Evolutionary conservation across 1,140 invertebrate species (phyloP), one percentile per base, ranked within the genome.

Genomic region (Anastrepha obliqua): DNA sequence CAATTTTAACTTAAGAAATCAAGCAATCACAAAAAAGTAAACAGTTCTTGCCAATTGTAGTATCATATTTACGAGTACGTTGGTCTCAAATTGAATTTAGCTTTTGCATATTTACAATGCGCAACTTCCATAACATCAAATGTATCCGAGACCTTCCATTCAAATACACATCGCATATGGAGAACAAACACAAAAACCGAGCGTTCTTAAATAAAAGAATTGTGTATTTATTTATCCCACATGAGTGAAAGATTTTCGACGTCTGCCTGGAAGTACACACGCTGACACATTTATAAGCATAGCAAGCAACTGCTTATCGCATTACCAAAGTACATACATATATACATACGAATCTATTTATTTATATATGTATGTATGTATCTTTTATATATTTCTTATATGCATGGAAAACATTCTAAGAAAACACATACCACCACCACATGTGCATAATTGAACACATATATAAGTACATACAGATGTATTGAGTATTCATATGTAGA

Each of bases 51-150:
- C 8, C 64, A 67, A 67, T 67, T 67, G 29, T 47, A 17, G 29
- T 29, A 29, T 29, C 29, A 29, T 29, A 29, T 29, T 29, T 29
- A 29, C 29, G 29, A 29, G 29, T 29, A 29, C 29, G 29, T 29
- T 29, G 13, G 70, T 42, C 70, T 44, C 39, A 74, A 74, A 74
- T 74, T 51, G 70, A 51, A 47, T 74, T 74, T 74, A n/a, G 17
- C 70, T 47, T 39, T 74, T 74, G 70, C 4, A 47, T 74, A 47
- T 42, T 47, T 74, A 15, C 70, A 13, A 47, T 47, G 13, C 4
- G 11, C 70, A 74, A 42, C 42, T 74, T 74, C 70, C 42, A 11
- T 15, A 74, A 74, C 39, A 44, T 4, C 70, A 74, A 74, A n/a
- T 47, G 29, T 17, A 74, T 47, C 17, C 5, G 60, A 64, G 13